A percentile compares a stretch with the other conserved stretches of the same genome.
These are phyloP conservation scores for Alaudala cheleensis DNA, from an alignment of 2,113 vertebrate species.

Conservation along the genomic window DNA sequence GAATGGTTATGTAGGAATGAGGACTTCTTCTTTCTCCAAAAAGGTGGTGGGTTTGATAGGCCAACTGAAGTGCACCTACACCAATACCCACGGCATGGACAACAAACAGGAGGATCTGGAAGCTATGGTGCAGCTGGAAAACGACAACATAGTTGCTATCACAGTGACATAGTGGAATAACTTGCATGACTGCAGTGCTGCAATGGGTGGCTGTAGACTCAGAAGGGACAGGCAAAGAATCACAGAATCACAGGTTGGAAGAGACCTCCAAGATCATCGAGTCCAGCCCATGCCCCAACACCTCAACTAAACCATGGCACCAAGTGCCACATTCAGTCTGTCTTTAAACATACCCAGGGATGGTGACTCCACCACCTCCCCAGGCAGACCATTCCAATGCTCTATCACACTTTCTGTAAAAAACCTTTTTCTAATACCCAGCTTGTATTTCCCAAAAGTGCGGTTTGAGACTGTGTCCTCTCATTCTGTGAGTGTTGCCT, in stretches of 20 bases:
- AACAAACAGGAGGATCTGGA: neutral
- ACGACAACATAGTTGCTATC: neutral
- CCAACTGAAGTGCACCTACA: neutral
- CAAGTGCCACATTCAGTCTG: neutral
- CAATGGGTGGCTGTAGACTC: neutral
- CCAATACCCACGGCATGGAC: neutral
- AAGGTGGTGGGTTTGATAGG: neutral
- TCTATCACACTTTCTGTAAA: neutral
- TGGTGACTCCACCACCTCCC: neutral
- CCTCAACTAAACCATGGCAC: neutral
- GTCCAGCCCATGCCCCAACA: neutral
- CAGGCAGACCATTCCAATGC: neutral
- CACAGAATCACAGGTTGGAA: neutral
- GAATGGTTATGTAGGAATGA: neutral
- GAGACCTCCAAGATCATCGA: neutral
- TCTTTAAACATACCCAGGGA: neutral
- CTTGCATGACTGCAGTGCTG: neutral
- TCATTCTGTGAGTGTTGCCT: neutral
- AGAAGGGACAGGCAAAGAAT: neutral
- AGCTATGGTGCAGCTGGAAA: neutral
- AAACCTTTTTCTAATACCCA: neutral
- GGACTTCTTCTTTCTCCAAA: neutral
- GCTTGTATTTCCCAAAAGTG: neutral
- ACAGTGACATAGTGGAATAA: neutral
- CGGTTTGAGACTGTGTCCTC: neutral